Conservation (phyloP, 2,113 vertebrate genomes). For the Macaca nemestrina region DNA sequence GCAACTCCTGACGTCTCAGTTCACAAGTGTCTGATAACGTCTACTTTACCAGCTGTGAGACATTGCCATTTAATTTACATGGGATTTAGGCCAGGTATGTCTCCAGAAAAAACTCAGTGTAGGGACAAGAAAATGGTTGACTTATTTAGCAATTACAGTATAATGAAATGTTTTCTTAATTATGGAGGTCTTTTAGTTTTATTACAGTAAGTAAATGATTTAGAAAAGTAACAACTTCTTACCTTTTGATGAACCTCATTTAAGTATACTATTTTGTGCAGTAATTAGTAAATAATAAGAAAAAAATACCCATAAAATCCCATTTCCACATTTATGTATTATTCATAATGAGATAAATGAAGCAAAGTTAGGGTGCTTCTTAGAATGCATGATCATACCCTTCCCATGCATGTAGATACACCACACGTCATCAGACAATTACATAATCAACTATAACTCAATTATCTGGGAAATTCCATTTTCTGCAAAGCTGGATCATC, state of each 20-base stretch:
- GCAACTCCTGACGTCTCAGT: not conserved
- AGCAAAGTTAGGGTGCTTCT: not conserved
- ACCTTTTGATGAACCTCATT: conserved; percentile 38
- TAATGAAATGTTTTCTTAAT: conserved; percentile 51
- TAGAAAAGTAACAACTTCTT: conserved; percentile 57
- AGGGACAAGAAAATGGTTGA: conserved; percentile 48
- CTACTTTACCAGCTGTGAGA: not conserved
- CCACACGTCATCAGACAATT: not conserved
- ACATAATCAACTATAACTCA: not conserved
- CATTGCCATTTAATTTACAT: not conserved
- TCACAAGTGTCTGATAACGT: not conserved
- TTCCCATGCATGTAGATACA: not conserved
- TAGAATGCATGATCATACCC: not conserved
- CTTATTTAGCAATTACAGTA: conserved; percentile 13
- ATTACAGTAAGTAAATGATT: conserved; percentile 32
- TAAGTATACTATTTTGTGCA: conserved; percentile 50
- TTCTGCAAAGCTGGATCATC: not conserved
- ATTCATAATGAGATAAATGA: not conserved
- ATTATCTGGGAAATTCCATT: not conserved
- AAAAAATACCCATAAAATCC: not conserved
- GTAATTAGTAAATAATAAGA: not conserved
- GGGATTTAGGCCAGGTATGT: not conserved
- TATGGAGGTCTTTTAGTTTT: conserved; percentile 36
- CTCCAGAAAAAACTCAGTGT: conserved; percentile 15
- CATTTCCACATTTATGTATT: not conserved